These are phyloP conservation scores for Carollia perspicillata DNA, from an alignment of 2,113 vertebrate genomes.

Conservation along the genomic window DNA sequence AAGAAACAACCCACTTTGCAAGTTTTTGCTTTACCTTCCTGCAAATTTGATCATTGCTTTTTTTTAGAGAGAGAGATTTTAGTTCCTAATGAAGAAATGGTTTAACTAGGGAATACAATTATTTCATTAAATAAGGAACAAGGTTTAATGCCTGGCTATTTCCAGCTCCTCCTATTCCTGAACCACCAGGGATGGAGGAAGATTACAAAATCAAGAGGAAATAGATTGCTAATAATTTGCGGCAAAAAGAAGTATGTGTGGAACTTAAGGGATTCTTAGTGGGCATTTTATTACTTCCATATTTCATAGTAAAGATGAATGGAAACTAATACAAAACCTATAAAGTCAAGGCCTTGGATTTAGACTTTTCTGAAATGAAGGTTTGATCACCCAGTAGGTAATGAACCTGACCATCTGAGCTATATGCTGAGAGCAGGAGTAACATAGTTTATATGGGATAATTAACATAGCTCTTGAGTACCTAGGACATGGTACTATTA, in stretches of 20 bases:
- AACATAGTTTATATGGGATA: background rate
- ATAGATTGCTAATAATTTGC: background rate
- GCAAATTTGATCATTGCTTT: background rate
- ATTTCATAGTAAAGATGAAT: conserved; percentile 37
- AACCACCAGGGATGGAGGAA: background rate
- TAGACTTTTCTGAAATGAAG: background rate
- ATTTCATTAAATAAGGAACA: background rate
- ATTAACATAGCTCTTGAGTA: background rate
- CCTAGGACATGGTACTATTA: background rate
- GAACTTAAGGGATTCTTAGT: background rate
- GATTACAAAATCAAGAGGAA: background rate
- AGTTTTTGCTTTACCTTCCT: background rate
- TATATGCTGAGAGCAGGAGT: background rate
- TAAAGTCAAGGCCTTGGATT: background rate
- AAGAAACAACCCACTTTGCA: background rate
- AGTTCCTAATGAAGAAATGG: background rate
- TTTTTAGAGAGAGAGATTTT: background rate
- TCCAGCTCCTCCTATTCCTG: background rate
- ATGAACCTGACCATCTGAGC: background rate
- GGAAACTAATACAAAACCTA: background rate
- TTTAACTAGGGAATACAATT: background rate
- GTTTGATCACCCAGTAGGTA: background rate
- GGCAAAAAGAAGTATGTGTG: background rate
- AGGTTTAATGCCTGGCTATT: background rate
- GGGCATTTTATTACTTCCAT: background rate